phyloP scores from a whole-genome alignment of 2,888 invertebrate species.

The Lissonota sp. region DNA sequence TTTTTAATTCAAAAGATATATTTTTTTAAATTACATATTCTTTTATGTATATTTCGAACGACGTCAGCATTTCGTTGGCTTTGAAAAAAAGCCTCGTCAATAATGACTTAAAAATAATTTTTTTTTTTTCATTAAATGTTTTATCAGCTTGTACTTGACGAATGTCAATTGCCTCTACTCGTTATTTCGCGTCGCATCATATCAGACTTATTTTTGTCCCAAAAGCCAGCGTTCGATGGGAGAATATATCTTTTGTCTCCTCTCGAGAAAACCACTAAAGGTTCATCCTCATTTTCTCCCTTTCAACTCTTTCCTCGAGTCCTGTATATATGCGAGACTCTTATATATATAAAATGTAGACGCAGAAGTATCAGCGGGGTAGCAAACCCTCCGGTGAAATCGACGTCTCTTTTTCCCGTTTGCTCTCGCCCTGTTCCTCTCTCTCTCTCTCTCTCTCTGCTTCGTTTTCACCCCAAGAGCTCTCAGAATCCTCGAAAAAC shows the following conservation, averaged over 20 bases:
- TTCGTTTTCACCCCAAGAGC: constrained; percentile 51
- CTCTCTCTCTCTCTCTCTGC: constrained; percentile 20
- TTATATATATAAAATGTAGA: constrained; percentile 1
- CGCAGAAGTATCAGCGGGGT: constrained; percentile 38
- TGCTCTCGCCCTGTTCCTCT: constrained; percentile 10
- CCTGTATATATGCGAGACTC: background rate
- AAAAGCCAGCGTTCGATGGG: constrained; percentile 43
- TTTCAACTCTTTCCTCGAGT: constrained; percentile 27
- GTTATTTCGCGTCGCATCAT: background rate
- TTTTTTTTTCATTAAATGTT: background rate
- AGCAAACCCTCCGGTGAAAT: constrained; percentile 39
- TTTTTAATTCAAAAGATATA: background rate
- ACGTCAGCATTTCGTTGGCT: too few species aligned
- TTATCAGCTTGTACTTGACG: constrained; percentile 10
- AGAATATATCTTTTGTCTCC: constrained; percentile 15
- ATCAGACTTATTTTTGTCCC: constrained; percentile 3
- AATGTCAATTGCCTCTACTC: constrained; percentile 30
- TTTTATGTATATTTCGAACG: too few species aligned
- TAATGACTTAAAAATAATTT: constrained; percentile 23
- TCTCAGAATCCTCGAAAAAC: constrained; percentile 43
- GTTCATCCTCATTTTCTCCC: constrained; percentile 32
- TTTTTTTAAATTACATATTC: background rate
- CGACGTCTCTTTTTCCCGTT: constrained; percentile 32
- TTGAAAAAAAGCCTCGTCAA: background rate
- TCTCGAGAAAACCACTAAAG: constrained; percentile 37